Conservation (phyloP, 2,888 invertebrate genomes). For the Ischnura elegans region DNA sequence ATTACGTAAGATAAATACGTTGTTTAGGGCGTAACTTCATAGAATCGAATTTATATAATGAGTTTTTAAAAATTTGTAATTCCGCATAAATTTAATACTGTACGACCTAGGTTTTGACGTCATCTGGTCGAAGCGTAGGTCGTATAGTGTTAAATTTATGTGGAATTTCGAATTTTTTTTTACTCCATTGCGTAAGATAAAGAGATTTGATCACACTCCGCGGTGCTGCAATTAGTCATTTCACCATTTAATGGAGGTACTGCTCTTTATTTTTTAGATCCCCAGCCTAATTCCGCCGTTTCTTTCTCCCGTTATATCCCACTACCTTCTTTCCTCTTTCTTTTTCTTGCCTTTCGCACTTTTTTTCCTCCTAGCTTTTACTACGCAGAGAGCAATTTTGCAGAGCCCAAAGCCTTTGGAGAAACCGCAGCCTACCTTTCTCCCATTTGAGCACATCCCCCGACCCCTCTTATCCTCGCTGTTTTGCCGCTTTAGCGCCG, state of each 20-base stretch:
- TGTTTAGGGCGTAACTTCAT: too few species aligned
- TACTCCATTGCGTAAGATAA: too few species aligned
- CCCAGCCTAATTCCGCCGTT: background rate
- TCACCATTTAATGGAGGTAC: background rate
- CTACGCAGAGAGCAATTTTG: background rate
- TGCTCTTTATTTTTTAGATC: background rate
- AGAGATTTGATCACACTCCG: background rate
- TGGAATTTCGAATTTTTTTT: too few species aligned
- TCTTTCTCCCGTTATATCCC: background rate
- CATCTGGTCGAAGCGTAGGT: too few species aligned
- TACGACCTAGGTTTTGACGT: too few species aligned
- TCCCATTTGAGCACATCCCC: background rate
- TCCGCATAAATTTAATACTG: too few species aligned
- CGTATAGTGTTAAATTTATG: too few species aligned
- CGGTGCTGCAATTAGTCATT: background rate
- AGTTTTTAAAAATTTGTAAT: too few species aligned
- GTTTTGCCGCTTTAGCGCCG: background rate
- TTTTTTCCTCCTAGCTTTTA: background rate
- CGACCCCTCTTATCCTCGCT: background rate
- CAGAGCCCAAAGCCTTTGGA: background rate
- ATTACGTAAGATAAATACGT: too few species aligned
- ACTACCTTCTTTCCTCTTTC: background rate
- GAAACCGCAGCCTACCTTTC: conserved; percentile 14
- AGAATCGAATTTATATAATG: too few species aligned
- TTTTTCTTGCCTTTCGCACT: background rate